A percentile compares a stretch with the other conserved stretches of the same genome.
phyloP scores from a whole-genome alignment of 2,113 vertebrate genomes.

The Hyaena hyaena region DNA sequence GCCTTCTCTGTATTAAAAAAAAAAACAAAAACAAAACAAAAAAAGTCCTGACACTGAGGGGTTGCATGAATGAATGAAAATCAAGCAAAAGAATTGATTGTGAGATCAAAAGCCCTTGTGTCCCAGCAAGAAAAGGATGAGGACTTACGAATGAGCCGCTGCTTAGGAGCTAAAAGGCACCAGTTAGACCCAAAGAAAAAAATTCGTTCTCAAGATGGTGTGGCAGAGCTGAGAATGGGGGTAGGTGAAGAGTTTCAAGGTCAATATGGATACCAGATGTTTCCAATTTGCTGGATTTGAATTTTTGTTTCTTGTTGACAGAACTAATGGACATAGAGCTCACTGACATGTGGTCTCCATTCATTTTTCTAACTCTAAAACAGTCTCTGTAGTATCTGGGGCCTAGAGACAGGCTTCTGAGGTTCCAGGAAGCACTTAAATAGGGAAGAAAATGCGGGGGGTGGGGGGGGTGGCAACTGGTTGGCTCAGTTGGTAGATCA shows the following conservation, averaged over 20 bases:
- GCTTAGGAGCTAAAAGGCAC: not conserved
- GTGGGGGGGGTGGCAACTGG: not conserved
- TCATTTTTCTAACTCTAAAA: not conserved
- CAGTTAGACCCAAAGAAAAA: not conserved
- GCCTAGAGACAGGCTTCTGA: not conserved
- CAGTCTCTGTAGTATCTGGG: not conserved
- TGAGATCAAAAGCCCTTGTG: conserved; percentile 61
- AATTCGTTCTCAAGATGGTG: conserved; percentile 36
- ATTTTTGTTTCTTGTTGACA: conserved; percentile 1
- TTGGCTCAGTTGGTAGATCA: not conserved
- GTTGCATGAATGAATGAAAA: not conserved
- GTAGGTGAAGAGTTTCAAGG: not conserved
- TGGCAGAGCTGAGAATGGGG: not conserved
- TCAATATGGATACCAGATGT: not conserved
- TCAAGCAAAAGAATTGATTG: conserved; percentile 13
- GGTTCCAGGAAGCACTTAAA: not conserved
- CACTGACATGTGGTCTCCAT: not conserved
- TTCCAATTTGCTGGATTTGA: not conserved
- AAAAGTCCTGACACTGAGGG: not conserved
- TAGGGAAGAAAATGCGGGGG: not conserved
- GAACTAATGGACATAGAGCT: not conserved
- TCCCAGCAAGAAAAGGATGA: conserved; percentile 21
- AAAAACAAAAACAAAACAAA: not conserved
- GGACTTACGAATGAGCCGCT: conserved; percentile 2
- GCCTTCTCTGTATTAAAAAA: not conserved